Base-by-base conservation (phyloP, 2,113 vertebrate species). In the Nicator chloris region DNA sequence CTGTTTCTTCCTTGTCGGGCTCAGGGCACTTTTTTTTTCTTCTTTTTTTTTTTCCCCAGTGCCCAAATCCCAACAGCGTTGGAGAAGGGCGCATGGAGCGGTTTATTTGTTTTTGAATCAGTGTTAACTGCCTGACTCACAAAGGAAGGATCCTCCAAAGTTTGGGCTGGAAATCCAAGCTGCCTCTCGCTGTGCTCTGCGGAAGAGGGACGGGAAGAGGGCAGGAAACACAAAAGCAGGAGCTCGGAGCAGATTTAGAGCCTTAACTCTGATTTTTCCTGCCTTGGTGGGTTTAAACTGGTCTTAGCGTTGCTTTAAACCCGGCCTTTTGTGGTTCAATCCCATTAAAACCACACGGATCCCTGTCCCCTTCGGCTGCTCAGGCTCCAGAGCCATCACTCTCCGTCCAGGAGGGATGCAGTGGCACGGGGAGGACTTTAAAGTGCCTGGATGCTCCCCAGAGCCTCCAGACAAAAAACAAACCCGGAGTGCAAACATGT, bases 21-120 rank as follows among this genome's bases (percentile, higher is more conserved):
- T 64, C 75, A 20, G 60, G 69, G 53, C 57, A 35, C 10, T 4
- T 6, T 24, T 30, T 13, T 10, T 19, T 42, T 47, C 24, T 59
- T 27, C 21, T 31, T 37, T n/a, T n/a, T 28, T 50, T 63, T 42
- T 18, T 4, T 2, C 5, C 2, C 23, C 17, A 37, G 63, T 86
- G 73, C 78, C 81, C 64, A 3, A 72, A 92, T 61, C 7, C 57
- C 66, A 72, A 1, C 53, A 63, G 5, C 11, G 7, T 26, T 93
- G 90, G 82, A 50, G 88, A 73, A 94, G 54, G 90, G 51, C 82
- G 66, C 75, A 56, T 6, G 10, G 83, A 83, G 71, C 13, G 50
- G 60, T 88, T 95, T 90, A 20, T 93, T 90, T 94, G 17, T 88
- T 97, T 93, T 80, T 69, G 35, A 71, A 70, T 86, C 85, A 18